A percentile compares a stretch with the other conserved stretches of the same genome.
These are phyloP conservation scores for Rousettus madagascariensis DNA, from an alignment of 2,797 vertebrate species.

Conservation along the genomic window DNA sequence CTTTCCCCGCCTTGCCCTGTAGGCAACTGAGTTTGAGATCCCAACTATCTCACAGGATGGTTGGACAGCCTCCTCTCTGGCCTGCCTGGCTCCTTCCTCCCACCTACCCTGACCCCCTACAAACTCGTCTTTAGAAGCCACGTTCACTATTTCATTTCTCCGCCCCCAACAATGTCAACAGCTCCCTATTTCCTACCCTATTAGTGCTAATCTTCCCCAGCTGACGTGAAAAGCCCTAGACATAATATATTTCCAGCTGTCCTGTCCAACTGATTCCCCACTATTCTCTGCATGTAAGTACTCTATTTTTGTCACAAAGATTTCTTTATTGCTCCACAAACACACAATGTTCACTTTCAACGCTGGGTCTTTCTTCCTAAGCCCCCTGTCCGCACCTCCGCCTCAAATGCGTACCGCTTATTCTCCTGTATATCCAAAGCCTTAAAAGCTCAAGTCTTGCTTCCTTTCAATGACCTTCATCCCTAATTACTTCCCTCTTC, in stretches of 20 bases:
- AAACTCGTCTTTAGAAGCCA: neutral
- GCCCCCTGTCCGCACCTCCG: neutral
- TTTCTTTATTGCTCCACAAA: neutral
- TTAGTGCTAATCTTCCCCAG: conserved; percentile 21
- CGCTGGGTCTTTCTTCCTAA: neutral
- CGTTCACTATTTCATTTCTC: conserved; percentile 1
- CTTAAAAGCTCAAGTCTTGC: neutral
- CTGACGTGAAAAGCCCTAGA: conserved; percentile 18
- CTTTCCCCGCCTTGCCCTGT: neutral
- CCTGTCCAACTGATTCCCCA: conserved; percentile 13
- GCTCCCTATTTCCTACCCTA: conserved; percentile 3
- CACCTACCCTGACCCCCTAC: neutral
- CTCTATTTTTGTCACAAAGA: conserved; percentile 60
- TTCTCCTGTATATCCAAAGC: neutral
- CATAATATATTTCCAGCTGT: conserved; percentile 58
- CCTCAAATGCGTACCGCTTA: neutral
- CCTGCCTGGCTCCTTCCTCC: neutral
- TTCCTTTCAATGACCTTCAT: neutral
- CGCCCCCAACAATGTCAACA: neutral
- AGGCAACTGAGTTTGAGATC: neutral
- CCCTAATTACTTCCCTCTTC: neutral
- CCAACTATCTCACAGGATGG: neutral
- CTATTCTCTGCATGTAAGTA: conserved; percentile 12
- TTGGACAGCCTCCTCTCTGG: neutral
- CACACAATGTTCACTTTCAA: conserved; percentile 39